Evolutionary conservation across 1,140 invertebrate species (phyloP), one percentile per base, ranked within the genome.

Genomic region (Gryllus bimaculatus): DNA sequence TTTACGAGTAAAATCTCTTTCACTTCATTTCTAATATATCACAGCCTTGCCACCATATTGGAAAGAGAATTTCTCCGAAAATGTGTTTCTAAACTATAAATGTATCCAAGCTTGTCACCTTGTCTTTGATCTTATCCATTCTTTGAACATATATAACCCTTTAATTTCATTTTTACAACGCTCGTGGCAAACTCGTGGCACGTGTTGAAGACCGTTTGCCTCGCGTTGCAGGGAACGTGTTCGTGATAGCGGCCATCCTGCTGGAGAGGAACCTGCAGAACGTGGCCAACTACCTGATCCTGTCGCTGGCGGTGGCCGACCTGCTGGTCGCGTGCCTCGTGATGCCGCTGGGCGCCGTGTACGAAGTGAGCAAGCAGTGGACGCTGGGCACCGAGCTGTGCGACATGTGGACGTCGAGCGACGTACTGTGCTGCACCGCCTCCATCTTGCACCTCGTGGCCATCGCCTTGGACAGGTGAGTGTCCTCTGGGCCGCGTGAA

Each of bases 371-470:
- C 81, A 82, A 88, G 81, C 83, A 89, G 84, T 97, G 95, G 96
- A 92, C 91, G 79, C 87, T 97, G 74, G 95, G 95, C 47, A 92
- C 93, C 0, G 91, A 93, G 83, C 87, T 97, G 48, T 97, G 96
- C 85, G 95, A 97, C 86, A 94, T 97, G 91, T 98, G 95, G 95
- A 96, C 95, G 15, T 94, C 93, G 7, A 92, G 93, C 78, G 96
- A 98, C 85, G 95, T 97, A 10, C 88, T 98, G 0, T 97, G 95
- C 85, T 98, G 96, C 86, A 97, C 96, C 2, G 95, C 96, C 8
- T 96, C 94, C 47, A 98, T 98, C 83, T 87, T 98, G 8, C 96
- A 98, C 87, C 89, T 98, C n/a, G 94, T 98, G 12, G 95, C 95
- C 80, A 97, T 98, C 80, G 96, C 96, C 74, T 87, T 97, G n/a